These are phyloP conservation scores for Sympetrum striolatum DNA, from an alignment of 2,888 invertebrate species.

Conservation along the genomic window DNA sequence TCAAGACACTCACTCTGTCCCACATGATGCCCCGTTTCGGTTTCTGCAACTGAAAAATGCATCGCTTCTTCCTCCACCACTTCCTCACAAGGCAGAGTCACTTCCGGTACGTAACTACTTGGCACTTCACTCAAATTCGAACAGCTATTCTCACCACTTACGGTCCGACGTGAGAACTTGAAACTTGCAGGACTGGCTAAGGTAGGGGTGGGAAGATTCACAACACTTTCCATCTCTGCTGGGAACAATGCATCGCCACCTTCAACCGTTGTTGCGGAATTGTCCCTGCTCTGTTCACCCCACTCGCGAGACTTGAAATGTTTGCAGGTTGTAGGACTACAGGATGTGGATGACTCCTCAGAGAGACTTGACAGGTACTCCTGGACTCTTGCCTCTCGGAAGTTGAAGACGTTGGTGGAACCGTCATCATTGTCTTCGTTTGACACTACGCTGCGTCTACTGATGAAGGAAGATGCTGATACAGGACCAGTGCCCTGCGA, in stretches of 20 bases:
- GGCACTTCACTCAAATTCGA: conserved; percentile 1
- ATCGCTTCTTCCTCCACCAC: not conserved
- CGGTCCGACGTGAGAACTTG: conserved; percentile 19
- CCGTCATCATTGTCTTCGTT: conserved; percentile 10
- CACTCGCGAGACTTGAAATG: conserved; percentile 5
- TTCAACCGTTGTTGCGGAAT: not conserved
- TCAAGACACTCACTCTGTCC: not conserved
- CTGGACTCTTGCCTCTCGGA: conserved; percentile 61
- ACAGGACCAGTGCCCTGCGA: conserved; percentile 53
- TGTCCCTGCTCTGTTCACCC: not conserved
- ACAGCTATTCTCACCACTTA: conserved; percentile 12
- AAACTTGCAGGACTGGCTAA: not conserved
- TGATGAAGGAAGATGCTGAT: conserved; percentile 51
- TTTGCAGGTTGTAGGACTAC: conserved; percentile 4
- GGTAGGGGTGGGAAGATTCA: not conserved
- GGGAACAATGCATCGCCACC: not conserved
- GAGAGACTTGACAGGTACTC: conserved; percentile 63
- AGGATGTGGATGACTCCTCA: conserved; percentile 46
- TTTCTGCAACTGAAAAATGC: not conserved
- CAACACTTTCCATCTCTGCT: not conserved
- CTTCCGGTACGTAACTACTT: not conserved
- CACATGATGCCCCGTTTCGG: not conserved
- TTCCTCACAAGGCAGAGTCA: not conserved
- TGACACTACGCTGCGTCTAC: not conserved
- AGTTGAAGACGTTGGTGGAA: conserved; percentile 59